Evolutionary conservation across 2,888 invertebrate species (phyloP), one percentile per base, ranked within the genome.

Genomic region (Oxytorus armatus): DNA sequence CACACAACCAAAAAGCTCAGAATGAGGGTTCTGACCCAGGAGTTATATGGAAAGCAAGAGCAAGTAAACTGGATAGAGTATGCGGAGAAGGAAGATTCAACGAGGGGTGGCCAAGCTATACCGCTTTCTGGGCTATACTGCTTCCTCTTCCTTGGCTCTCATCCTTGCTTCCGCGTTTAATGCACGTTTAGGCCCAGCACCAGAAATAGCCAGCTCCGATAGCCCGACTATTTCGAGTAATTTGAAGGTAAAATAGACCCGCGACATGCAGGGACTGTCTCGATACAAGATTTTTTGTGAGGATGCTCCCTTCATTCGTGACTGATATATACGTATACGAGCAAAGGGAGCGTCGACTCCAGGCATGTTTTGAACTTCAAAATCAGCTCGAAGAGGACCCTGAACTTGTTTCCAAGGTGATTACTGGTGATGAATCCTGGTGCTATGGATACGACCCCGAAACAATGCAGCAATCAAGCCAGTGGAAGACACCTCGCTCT

Each of bases 161-260:
- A 49, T 42, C 36, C 57, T 16, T 36, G 29, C 1, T 5, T 53
- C 25, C 10, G 23, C 70, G 57, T 44, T 69, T 57, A 65, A 51
- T 53, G 63, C 25, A 57, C 55, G 18, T 44, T 44, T 23, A 23
- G 69, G 36, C 23, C n/a, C 7, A 18, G 16, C 11, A 33, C 29
- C 78, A n/a, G n/a, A n/a, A n/a, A n/a, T n/a, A n/a, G n/a, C n/a
- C n/a, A 78, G 83, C 81, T 81, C 81, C 84, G 87, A 88, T 88
- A 88, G 85, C 80, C 79, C 70, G 83, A 84, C 85, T 86, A 85
- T 88, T 87, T 87, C 86, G 84, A 86, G 87, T 89, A 89, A 89
- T 89, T 89, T 87, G 85, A 81, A 84, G 83, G 87, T 88, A 86
- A 87, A 89, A 89, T 86, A 85, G 86, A 87, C 85, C 81, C 76